A percentile compares a stretch with the other conserved stretches of the same genome.
phyloP scores from a whole-genome alignment of 1,140 invertebrate genomes.

The Mactra quadrangularis region DNA sequence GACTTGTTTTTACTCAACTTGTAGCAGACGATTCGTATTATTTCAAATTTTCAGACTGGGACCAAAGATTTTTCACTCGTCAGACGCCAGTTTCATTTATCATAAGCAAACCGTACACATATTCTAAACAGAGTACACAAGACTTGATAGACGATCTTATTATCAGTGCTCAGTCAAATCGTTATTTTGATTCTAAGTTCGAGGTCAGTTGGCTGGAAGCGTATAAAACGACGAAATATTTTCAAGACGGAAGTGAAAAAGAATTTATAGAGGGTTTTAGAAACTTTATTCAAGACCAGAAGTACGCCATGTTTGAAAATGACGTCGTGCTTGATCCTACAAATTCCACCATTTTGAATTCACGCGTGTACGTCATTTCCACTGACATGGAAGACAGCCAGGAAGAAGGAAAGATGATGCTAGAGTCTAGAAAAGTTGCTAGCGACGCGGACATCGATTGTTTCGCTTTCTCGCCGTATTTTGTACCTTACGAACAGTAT shows the following conservation, averaged over 20 bases:
- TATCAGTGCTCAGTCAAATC: constrained; percentile 9
- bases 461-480: constrained; percentile 70
- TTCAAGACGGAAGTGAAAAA: constrained; percentile 19
- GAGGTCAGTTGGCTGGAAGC: constrained; percentile 58
- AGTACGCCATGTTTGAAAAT: constrained; percentile 85
- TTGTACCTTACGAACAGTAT: constrained; percentile 87
- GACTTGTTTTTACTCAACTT: constrained; percentile 88
- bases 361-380: constrained; percentile 69
- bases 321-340: constrained; percentile 94
- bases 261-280: constrained; percentile 43
- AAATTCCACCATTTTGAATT: constrained; percentile 90
- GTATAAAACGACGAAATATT: constrained; percentile 26
- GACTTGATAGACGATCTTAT: constrained; percentile 42
- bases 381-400: constrained; percentile 57
- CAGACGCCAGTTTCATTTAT: constrained; percentile 55
- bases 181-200: constrained; percentile 34
- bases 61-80: constrained; percentile 49
- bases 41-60: constrained; percentile 42
- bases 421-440: constrained; percentile 67
- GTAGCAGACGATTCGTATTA: constrained; percentile 80
- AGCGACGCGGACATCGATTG: constrained; percentile 65
- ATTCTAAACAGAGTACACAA: constrained; percentile 23
- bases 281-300: constrained; percentile 85
- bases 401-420: constrained; percentile 70
- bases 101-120: constrained; percentile 20